Evolutionary conservation across 64 coral and sea anemone species (phyloP).

Genomic region (Acropora yongei): DNA sequence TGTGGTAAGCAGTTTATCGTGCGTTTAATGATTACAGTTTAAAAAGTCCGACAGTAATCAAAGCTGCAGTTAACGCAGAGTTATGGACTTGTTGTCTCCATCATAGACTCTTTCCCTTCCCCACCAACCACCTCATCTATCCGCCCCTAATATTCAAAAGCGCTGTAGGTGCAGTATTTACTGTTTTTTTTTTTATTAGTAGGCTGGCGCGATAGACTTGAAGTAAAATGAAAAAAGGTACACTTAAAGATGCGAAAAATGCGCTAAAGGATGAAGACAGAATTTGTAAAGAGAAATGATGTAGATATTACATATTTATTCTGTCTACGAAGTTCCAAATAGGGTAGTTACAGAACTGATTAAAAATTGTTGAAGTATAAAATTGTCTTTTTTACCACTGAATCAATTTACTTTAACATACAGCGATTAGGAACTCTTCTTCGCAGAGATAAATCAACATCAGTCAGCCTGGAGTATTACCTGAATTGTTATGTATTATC

Average conservation of each 20-base stretch:
- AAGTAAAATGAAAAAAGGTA: neutral
- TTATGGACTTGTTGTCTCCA: neutral
- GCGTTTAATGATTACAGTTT: neutral
- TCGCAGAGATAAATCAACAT: slow-evolving; percentile 1
- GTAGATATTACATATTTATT: neutral
- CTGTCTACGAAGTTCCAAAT: neutral
- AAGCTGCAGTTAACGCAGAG: neutral
- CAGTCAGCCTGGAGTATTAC: neutral
- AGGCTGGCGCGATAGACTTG: neutral
- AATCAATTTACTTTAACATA: neutral
- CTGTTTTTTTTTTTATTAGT: neutral
- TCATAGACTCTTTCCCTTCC: neutral
- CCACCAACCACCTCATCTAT: neutral
- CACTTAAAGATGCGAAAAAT: neutral
- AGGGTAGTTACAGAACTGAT: neutral
- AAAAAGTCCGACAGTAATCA: neutral
- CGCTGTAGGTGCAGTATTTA: neutral
- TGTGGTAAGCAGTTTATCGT: slow-evolving; percentile 26
- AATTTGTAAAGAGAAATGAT: neutral
- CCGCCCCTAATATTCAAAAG: neutral
- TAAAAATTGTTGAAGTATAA: neutral
- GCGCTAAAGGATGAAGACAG: neutral
- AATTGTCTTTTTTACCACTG: neutral
- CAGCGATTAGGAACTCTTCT: neutral
- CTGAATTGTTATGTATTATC: neutral